phyloP scores from a whole-genome alignment of 2,888 invertebrate genomes.

The Epinotia brunnichana region DNA sequence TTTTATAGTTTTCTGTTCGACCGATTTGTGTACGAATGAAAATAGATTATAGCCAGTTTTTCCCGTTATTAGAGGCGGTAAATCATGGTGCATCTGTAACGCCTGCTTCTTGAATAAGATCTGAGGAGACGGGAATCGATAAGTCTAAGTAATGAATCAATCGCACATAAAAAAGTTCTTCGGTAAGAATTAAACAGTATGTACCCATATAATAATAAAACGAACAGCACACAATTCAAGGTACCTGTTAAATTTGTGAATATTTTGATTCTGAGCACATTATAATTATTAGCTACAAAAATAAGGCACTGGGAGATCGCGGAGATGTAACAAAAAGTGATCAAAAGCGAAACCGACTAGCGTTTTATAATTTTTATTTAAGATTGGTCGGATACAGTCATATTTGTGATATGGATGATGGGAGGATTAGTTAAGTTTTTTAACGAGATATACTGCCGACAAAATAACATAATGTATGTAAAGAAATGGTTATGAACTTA shows the following conservation, averaged over 20 bases:
- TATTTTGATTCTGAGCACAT: background rate
- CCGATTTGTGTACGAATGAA: conserved; percentile 82
- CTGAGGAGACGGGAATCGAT: conserved; percentile 63
- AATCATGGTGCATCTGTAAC: conserved; percentile 80
- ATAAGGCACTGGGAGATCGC: no score
- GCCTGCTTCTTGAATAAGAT: conserved; percentile 76
- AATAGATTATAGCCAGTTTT: conserved; percentile 84
- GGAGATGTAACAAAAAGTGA: no score
- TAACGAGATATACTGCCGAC: no score
- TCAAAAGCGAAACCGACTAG: no score
- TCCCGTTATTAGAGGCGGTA: conserved; percentile 81
- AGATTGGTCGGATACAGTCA: no score
- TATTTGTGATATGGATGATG: no score
- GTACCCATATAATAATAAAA: background rate
- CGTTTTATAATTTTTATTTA: no score
- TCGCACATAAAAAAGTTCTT: background rate
- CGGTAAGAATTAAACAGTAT: background rate
- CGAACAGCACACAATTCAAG: background rate
- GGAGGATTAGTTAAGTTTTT: no score
- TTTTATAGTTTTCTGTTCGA: conserved; percentile 83
- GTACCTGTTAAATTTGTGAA: background rate
- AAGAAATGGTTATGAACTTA: no score
- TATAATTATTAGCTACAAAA: no score
- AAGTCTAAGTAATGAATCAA: conserved; percentile 35
- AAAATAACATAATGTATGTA: no score